These are phyloP conservation scores for Plecotus auritus DNA, from an alignment of 2,113 vertebrate genomes.

Conservation along the genomic window DNA sequence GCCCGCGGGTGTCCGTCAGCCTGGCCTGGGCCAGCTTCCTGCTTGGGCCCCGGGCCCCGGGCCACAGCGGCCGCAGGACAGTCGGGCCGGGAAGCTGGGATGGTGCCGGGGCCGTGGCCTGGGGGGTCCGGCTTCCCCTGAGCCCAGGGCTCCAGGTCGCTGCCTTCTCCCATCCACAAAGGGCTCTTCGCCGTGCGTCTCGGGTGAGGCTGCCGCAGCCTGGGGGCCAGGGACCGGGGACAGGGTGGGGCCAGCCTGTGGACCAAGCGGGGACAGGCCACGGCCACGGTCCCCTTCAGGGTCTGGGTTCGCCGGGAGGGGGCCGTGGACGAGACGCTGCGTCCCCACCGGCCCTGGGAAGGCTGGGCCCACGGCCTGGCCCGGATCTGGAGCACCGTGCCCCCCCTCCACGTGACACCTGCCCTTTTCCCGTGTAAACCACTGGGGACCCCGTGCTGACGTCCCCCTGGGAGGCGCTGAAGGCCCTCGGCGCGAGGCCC, in stretches of 20 bases:
- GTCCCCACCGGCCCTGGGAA: background rate
- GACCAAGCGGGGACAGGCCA: rapidly evolving
- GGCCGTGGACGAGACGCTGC: rapidly evolving
- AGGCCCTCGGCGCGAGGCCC: rapidly evolving
- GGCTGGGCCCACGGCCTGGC: rapidly evolving
- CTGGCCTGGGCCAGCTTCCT: too few relatives aligned
- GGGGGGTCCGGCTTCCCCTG: background rate
- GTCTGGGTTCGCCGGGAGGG: too few relatives aligned
- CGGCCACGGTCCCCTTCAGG: rapidly evolving
- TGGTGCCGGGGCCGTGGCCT: background rate
- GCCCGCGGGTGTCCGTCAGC: too few relatives aligned
- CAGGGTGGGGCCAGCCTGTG: background rate
- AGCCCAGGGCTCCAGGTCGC: background rate
- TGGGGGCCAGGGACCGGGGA: background rate
- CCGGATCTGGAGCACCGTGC: rapidly evolving
- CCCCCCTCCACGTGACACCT: background rate
- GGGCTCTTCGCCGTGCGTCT: background rate
- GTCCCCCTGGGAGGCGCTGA: rapidly evolving
- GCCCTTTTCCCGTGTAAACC: background rate
- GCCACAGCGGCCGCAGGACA: too few relatives aligned
- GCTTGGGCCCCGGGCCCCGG: too few relatives aligned
- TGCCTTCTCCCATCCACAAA: background rate
- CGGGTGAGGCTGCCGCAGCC: background rate
- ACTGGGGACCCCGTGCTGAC: rapidly evolving
- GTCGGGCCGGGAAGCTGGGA: too few relatives aligned